Conservation (phyloP, 2,797 vertebrate genomes). For the Pantherophis vulpinus region DNA sequence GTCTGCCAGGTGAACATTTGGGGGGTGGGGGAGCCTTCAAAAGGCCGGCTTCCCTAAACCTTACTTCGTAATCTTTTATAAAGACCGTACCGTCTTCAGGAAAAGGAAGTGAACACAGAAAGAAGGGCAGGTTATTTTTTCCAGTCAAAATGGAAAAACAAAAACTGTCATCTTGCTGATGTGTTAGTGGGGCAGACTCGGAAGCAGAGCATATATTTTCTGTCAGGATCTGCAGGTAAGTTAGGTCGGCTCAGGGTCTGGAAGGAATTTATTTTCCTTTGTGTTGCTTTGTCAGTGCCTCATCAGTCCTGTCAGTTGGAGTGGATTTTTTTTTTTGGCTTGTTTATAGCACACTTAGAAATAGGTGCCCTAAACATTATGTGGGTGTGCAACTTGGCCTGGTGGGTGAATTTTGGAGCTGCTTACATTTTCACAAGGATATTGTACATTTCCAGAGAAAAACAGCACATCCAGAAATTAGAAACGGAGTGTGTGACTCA, state of each 20-base stretch:
- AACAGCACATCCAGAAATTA: neutral
- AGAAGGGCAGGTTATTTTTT: neutral
- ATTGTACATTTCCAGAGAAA: neutral
- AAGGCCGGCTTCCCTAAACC: neutral
- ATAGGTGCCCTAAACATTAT: neutral
- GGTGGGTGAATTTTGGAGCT: neutral
- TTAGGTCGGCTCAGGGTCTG: neutral
- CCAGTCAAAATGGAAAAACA: neutral
- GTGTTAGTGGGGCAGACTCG: neutral
- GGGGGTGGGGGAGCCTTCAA: neutral
- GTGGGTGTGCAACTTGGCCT: neutral
- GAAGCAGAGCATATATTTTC: conserved; percentile 3
- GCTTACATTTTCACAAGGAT: neutral
- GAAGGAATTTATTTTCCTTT: neutral
- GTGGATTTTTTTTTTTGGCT: neutral
- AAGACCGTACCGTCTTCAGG: neutral
- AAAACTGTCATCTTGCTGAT: neutral
- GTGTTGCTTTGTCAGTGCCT: neutral
- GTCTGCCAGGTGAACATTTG: neutral
- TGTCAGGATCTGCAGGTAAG: neutral
- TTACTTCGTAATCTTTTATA: neutral
- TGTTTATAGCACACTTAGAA: neutral
- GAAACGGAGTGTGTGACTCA: neutral
- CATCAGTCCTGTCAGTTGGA: neutral
- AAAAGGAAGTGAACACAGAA: neutral